Evolutionary conservation across 2,113 vertebrate genomes (phyloP).

Genomic region (Onychostruthus taczanowskii): DNA sequence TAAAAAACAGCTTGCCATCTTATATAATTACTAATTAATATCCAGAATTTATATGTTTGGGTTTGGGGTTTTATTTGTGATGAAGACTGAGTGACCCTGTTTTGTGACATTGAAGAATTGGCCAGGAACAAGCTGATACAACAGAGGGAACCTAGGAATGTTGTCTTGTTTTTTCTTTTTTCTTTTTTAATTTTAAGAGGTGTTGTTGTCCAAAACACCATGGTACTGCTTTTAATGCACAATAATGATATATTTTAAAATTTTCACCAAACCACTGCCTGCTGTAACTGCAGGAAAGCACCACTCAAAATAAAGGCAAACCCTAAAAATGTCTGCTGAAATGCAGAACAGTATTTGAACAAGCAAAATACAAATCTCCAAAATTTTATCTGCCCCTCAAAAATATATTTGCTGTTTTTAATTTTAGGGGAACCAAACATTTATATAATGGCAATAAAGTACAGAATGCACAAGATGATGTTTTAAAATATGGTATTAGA

Average conservation of each 20-base stretch:
- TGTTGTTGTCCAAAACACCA: not conserved
- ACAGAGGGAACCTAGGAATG: not conserved
- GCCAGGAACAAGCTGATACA: not conserved
- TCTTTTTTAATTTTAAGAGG: not conserved
- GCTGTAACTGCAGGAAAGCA: constrained; percentile 20
- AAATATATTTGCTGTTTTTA: not conserved
- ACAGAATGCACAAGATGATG: not conserved
- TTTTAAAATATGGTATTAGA: not conserved
- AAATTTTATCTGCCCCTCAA: not conserved
- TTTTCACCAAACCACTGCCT: not conserved
- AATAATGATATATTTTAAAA: constrained; percentile 17
- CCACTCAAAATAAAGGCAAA: not conserved
- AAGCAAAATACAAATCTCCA: not conserved
- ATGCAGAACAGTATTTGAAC: not conserved
- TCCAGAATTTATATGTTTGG: not conserved
- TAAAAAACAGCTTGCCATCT: fast-evolving
- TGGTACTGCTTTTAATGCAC: not conserved
- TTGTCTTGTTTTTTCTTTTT: not conserved
- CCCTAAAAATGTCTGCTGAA: not conserved
- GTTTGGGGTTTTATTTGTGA: not conserved
- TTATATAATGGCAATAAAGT: not conserved
- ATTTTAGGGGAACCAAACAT: not conserved
- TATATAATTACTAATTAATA: not conserved
- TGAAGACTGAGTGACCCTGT: not conserved
- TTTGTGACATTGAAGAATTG: not conserved